These are phyloP conservation scores for Marisa cornuarietis DNA, from an alignment of 1,140 invertebrate genomes.

Conservation along the genomic window DNA sequence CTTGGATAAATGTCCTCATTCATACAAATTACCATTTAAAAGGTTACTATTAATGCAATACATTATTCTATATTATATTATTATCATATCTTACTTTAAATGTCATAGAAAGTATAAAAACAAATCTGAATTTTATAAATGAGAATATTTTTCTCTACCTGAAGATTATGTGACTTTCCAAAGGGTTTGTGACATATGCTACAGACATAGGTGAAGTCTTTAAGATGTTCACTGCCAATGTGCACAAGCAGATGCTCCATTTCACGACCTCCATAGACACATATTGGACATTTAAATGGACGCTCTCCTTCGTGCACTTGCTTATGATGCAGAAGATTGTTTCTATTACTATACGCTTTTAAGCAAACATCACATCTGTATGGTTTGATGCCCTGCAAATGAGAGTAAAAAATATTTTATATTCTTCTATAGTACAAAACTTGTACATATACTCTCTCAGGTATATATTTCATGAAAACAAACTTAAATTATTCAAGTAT, in stretches of 20 bases:
- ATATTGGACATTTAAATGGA: conserved; percentile 21
- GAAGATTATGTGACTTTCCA: conserved; percentile 4
- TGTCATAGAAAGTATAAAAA: too few species aligned
- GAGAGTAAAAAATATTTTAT: not conserved
- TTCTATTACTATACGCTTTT: conserved; percentile 5
- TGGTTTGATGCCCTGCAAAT: conserved; percentile 9
- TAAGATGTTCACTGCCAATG: conserved; percentile 11
- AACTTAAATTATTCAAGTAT: not conserved
- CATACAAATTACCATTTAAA: too few species aligned
- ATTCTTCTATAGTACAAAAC: not conserved
- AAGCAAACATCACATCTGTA: conserved; percentile 13
- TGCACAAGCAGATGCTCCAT: conserved; percentile 17
- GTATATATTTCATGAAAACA: too few species aligned
- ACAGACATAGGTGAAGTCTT: conserved; percentile 16
- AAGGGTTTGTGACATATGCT: conserved; percentile 16
- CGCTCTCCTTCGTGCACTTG: conserved; percentile 13
- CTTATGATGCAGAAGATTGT: conserved; percentile 8
- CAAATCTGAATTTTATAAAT: too few species aligned
- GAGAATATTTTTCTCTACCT: not conserved
- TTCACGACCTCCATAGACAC: conserved; percentile 16
- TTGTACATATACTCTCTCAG: not conserved
- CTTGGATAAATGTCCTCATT: too few species aligned
- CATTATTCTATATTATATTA: too few species aligned
- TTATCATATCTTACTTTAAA: too few species aligned
- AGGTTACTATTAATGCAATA: too few species aligned